Conservation (phyloP, 2,888 invertebrate genomes). For the Petrolisthes manimaculis region DNA sequence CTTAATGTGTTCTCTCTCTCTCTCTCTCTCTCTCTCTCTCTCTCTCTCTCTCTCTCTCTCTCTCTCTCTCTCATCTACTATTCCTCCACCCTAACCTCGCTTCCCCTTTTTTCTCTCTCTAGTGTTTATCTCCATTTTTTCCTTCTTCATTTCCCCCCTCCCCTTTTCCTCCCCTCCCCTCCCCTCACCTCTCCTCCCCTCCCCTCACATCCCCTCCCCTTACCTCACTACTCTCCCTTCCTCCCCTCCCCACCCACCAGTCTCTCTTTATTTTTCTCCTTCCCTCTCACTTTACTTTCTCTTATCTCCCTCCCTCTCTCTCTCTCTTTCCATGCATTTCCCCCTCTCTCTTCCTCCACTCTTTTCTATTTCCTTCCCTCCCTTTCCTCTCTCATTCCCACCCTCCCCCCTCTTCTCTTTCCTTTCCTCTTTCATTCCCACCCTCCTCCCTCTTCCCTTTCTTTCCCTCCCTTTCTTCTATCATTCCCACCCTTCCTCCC, state of each 20-base stretch:
- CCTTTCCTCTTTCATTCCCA: no score
- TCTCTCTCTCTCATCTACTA: background rate
- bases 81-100: background rate
- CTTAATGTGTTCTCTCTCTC: conserved; percentile 21
- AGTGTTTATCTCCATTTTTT: background rate
- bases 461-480: no score
- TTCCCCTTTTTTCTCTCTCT: no score
- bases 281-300: background rate
- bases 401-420: no score
- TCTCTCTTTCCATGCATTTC: no score
- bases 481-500: background rate
- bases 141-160: background rate
- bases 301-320: background rate
- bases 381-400: no score
- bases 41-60: background rate
- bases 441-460: no score
- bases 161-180: conserved; percentile 6
- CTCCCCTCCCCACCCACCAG: no score
- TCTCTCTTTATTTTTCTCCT: background rate
- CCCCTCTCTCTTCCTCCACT: no score
- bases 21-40: background rate
- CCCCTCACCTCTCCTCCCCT: background rate
- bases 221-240: background rate
- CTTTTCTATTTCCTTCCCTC: no score
- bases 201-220: background rate